phyloP scores from a whole-genome alignment of 2,113 vertebrate species.

The Semnornis frantzii region DNA sequence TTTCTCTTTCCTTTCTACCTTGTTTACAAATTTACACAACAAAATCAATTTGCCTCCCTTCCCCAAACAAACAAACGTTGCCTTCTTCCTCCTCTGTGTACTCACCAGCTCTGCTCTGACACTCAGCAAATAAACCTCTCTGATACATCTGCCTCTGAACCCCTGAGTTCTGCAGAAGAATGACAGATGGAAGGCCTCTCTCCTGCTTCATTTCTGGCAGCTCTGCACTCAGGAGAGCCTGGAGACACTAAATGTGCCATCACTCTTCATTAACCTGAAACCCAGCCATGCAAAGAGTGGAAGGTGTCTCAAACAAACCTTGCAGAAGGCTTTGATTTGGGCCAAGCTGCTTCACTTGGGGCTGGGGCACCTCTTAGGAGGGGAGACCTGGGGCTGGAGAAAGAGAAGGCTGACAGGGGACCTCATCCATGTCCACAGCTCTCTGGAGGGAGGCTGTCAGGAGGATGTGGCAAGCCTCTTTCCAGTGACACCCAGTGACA shows the following conservation, averaged over 20 bases:
- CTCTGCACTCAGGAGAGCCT: neutral
- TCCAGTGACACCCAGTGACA: too few relatives aligned
- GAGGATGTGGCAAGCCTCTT: too few relatives aligned
- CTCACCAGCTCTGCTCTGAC: neutral
- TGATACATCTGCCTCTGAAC: neutral
- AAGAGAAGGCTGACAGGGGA: neutral
- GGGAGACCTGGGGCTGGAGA: neutral
- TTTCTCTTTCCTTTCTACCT: neutral
- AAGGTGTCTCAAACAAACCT: neutral
- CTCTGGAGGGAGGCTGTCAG: too few relatives aligned
- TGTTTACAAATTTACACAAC: neutral
- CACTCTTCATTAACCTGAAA: conserved; percentile 12
- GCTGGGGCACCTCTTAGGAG: neutral
- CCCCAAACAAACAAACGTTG: neutral
- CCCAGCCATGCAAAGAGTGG: neutral
- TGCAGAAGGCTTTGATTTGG: neutral
- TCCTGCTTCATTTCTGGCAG: conserved; percentile 22
- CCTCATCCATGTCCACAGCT: too few relatives aligned
- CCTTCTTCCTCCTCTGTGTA: neutral
- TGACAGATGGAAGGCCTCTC: conserved; percentile 21
- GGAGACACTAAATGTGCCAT: neutral
- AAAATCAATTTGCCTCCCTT: neutral
- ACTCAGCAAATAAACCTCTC: conserved; percentile 18
- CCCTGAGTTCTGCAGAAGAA: neutral
- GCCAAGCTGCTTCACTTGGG: neutral